Evolutionary conservation across 2,113 vertebrate genomes (phyloP).

Genomic region (Chaenocephalus aceratus): DNA sequence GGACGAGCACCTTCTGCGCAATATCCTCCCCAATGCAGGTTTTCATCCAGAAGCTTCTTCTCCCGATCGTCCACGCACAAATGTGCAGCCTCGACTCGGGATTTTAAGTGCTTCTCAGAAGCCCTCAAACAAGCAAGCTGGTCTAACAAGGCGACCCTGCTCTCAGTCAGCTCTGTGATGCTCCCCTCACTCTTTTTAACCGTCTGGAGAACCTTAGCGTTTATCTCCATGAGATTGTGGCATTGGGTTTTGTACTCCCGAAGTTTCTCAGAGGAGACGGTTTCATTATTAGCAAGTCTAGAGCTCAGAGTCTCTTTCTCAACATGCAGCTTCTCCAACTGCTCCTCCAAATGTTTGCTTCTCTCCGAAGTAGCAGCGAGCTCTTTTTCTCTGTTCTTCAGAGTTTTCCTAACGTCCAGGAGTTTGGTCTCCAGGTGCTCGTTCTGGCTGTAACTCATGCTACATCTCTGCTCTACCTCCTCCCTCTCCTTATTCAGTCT

Average conservation of each 20-base stretch:
- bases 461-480: constrained; percentile 73
- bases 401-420: constrained; percentile 74
- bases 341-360: constrained; percentile 85
- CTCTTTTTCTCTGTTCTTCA: constrained; percentile 82
- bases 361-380: constrained; percentile 83
- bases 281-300: constrained; percentile 74
- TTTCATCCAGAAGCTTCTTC: constrained; percentile 79
- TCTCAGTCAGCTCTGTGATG: constrained; percentile 71
- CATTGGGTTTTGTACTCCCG: constrained; percentile 67
- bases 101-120: constrained; percentile 85
- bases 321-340: constrained; percentile 79
- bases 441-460: constrained; percentile 65
- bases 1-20: constrained; percentile 77
- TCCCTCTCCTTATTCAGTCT: constrained; percentile 80
- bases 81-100: constrained; percentile 69
- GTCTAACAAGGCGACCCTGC: constrained; percentile 74
- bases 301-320: constrained; percentile 80
- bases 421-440: constrained; percentile 78
- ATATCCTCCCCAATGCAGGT: constrained; percentile 84
- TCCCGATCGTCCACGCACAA: constrained; percentile 80
- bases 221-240: constrained; percentile 73
- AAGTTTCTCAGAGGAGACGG: constrained; percentile 46
- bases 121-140: constrained; percentile 78
- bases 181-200: constrained; percentile 76
- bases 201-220: constrained; percentile 74